Percentiles rank a stretch among this genome's conserved stretches.
Evolutionary conservation across 2,113 vertebrate genomes (phyloP).

Genomic region (Alethe diademata): DNA sequence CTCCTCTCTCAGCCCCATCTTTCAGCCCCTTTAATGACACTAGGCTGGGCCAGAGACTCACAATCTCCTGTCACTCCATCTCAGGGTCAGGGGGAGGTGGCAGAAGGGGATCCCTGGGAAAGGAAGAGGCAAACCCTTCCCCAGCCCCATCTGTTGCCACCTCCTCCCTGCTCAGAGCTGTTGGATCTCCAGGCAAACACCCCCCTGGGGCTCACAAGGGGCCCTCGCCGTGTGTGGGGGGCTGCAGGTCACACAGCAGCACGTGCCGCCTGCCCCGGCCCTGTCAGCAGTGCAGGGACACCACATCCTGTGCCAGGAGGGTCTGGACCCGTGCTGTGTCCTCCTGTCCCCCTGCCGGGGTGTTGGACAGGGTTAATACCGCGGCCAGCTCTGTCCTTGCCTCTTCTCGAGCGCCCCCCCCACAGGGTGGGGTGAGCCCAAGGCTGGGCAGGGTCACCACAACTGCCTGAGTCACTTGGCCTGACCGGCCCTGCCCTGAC

Average conservation of each 20-base stretch:
- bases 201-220: neutral
- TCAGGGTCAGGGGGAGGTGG: neutral
- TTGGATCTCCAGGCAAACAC: neutral
- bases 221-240: neutral
- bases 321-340: neutral
- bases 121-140: neutral
- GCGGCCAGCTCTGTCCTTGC: rapidly evolving
- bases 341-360: neutral
- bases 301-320: neutral
- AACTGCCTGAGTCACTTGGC: conserved; percentile 49
- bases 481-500: neutral
- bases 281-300: neutral
- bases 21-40: conserved; percentile 7
- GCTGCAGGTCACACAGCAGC: neutral
- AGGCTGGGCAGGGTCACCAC: conserved; percentile 45
- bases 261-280: neutral
- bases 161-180: neutral
- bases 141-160: neutral
- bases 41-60: neutral
- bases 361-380: neutral
- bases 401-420: neutral
- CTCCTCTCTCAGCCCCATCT: neutral
- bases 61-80: neutral
- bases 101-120: neutral
- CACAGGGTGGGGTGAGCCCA: neutral